Evolutionary conservation across 1,140 invertebrate genomes (phyloP), one percentile per base, ranked within the genome.

Genomic region (Formica selysi): DNA sequence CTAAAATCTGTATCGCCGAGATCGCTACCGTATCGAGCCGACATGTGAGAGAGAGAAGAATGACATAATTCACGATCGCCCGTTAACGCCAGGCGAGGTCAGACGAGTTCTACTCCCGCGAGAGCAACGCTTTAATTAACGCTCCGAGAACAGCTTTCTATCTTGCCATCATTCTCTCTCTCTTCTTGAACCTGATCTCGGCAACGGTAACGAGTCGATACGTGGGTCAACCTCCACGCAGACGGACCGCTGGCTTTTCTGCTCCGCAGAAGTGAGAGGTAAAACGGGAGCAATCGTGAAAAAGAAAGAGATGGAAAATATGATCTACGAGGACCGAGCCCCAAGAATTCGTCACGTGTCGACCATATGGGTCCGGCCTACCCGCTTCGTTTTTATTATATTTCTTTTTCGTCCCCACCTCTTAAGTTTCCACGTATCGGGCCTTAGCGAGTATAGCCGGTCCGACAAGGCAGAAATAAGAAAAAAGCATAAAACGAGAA

Each of bases 41-140:
- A 11, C 36, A 59, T 32, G 62, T 26, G 4, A 16, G 48, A 51
- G 44, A 13, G 44, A 48, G 13, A n/a, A 57, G 22, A 61, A 71
- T 83, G 68, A 83, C 57, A 83, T 74, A 74, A 83, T 83, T 83
- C 54, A 48, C 19, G 79, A 61, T 71, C 38, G 54, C 29, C 36
- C 19, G 26, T 83, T 74, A 83, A 74, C 68, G 38, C n/a, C 38
- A 26, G 19, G 29, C 79, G 79, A 83, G 54, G 68, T 83, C 79
- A 74, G 44, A 10, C 64, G 44, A 54, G 67, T 41, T 70, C 64
- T 70, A 41, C 38, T 61, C 32, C 38, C 54, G n/a, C 32, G 68
- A 83, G 79, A 73, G 54, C 68, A 38, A 83, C 54, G 68, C 68
- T 74, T 83, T 74, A 83, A 83, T 83, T 83, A 83, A 83, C 79